Conservation (phyloP, 2,797 vertebrate species). For the Sorex maritimensis region DNA sequence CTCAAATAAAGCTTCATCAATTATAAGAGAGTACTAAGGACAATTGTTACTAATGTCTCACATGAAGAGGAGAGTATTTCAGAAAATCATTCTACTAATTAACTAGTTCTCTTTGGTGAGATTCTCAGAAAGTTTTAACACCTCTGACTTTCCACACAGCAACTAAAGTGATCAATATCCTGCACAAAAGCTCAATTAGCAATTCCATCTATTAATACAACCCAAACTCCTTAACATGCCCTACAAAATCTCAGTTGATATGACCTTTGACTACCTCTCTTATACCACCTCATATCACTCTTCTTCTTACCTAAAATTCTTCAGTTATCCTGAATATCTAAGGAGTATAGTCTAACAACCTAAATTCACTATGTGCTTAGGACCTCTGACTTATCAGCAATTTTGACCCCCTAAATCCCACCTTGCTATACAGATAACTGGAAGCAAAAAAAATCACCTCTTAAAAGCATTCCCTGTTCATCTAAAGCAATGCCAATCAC, state of each 20-base stretch:
- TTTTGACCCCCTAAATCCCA: background rate
- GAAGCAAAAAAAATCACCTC: conserved; percentile 30
- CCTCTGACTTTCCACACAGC: background rate
- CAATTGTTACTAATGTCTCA: background rate
- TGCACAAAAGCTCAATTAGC: conserved; percentile 17
- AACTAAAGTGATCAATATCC: background rate
- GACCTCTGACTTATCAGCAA: background rate
- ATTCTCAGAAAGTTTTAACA: conserved; percentile 29
- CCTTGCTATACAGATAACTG: background rate
- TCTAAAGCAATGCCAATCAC: background rate
- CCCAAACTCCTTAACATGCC: background rate
- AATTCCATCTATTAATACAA: conserved; percentile 27
- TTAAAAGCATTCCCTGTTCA: background rate
- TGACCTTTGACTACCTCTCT: background rate
- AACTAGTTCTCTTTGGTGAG: background rate
- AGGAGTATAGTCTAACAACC: background rate
- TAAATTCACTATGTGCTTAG: background rate
- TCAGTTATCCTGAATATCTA: background rate
- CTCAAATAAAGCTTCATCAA: conserved; percentile 35
- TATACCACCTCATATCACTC: background rate
- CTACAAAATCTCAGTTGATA: background rate
- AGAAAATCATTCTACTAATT: background rate
- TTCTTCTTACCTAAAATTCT: background rate
- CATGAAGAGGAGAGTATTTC: background rate
- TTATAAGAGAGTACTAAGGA: background rate